A percentile compares a stretch with the other conserved stretches of the same genome.
These are phyloP conservation scores for Montipora cactus DNA, from an alignment of 64 coral and sea anemone genomes.

Conservation along the genomic window DNA sequence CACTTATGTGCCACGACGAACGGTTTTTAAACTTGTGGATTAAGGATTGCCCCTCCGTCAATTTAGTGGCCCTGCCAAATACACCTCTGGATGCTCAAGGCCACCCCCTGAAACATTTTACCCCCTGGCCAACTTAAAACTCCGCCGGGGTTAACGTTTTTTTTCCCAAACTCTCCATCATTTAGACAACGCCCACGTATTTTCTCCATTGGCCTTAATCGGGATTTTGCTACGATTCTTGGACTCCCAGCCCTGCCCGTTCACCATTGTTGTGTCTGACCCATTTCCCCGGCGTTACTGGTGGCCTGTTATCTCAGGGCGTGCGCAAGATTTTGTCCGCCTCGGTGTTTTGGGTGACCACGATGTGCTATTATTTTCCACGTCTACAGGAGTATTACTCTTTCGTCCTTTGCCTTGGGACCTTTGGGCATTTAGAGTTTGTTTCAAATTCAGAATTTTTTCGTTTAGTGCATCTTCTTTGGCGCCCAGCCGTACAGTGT, in stretches of 20 bases:
- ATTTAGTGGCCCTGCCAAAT: slow-evolving; percentile 53
- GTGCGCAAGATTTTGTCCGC: slow-evolving; percentile 7
- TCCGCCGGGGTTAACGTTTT: slow-evolving; percentile 46
- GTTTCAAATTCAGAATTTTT: neutral
- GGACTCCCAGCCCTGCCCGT: neutral
- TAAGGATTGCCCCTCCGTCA: slow-evolving; percentile 36
- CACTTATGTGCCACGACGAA: slow-evolving; percentile 19
- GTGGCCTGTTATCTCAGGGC: slow-evolving; percentile 65
- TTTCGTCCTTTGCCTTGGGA: slow-evolving; percentile 51
- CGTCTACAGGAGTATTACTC: slow-evolving; percentile 10
- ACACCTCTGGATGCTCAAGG: neutral
- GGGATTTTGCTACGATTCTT: slow-evolving; percentile 35
- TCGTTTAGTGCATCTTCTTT: slow-evolving; percentile 17
- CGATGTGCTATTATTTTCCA: slow-evolving; percentile 37
- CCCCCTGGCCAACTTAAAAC: slow-evolving; percentile 25
- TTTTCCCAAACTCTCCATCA: neutral
- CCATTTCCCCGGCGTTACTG: slow-evolving; percentile 48
- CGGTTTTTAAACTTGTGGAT: slow-evolving; percentile 17
- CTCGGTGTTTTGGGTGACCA: slow-evolving; percentile 37
- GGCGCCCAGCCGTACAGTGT: slow-evolving; percentile 56
- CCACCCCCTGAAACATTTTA: neutral
- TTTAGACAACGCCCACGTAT: slow-evolving; percentile 1
- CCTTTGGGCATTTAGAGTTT: slow-evolving; percentile 66
- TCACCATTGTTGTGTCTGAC: slow-evolving; percentile 51
- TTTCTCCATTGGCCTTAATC: slow-evolving; percentile 20